phyloP scores from a whole-genome alignment of 2,797 vertebrate species.

The Brachyrhaphis roseni region DNA sequence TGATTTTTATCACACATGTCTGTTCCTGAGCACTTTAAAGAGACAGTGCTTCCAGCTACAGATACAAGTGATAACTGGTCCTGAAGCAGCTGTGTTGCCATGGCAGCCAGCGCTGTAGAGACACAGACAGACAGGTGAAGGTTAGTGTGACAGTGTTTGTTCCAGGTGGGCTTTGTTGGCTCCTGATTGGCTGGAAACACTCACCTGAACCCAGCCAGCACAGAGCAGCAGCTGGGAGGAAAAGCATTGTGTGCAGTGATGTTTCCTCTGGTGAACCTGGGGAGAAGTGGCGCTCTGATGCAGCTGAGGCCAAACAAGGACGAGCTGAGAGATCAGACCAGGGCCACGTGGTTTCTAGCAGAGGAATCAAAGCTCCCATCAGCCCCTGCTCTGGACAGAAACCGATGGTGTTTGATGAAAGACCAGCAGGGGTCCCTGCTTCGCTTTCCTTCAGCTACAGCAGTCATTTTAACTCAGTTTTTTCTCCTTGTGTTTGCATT shows the following conservation, averaged over 20 bases:
- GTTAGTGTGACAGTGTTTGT: constrained; percentile 20
- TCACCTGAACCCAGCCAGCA: constrained; percentile 42
- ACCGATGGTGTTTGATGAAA: background rate
- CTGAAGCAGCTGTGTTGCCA: constrained; percentile 22
- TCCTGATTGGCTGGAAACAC: constrained; percentile 27
- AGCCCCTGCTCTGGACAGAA: constrained; percentile 29
- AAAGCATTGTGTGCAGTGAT: constrained; percentile 38
- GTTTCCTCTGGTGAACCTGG: constrained; percentile 6
- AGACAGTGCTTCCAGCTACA: background rate
- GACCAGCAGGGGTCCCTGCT: background rate
- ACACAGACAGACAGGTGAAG: constrained; percentile 31
- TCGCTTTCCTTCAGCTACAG: background rate
- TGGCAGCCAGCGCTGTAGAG: constrained; percentile 32
- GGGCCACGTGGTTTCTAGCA: constrained; percentile 26
- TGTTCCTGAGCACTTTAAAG: too few species aligned
- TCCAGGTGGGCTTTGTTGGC: constrained; percentile 5
- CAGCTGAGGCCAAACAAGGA: constrained; percentile 44
- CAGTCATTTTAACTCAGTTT: background rate
- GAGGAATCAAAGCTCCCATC: constrained; percentile 38
- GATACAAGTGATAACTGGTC: background rate
- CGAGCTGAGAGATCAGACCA: constrained; percentile 34
- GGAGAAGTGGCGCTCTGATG: constrained; percentile 41
- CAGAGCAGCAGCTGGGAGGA: constrained; percentile 43
- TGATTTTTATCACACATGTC: background rate
- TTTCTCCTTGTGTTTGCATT: background rate